Percentiles rank a stretch among this genome's conserved stretches.
phyloP scores from a whole-genome alignment of 2,113 vertebrate genomes.

The Tauraco erythrolophus region DNA sequence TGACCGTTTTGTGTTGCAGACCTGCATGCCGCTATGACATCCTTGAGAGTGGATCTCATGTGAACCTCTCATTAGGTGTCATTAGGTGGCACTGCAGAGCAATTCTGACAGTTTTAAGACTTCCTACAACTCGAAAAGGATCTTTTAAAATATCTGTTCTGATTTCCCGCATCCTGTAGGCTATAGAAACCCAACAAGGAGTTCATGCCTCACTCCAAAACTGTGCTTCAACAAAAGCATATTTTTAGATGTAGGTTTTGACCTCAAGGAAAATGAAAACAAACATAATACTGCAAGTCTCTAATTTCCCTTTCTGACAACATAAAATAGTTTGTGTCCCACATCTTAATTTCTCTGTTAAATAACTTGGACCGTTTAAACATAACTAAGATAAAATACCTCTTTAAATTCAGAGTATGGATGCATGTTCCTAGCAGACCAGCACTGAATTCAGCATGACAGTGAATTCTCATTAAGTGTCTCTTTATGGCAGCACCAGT shows the following conservation, averaged over 20 bases:
- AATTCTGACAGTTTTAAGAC: neutral
- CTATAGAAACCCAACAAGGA: neutral
- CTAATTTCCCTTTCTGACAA: neutral
- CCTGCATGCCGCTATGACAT: too few relatives aligned
- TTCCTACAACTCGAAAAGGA: neutral
- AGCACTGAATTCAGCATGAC: neutral
- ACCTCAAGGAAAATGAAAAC: neutral
- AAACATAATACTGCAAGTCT: neutral
- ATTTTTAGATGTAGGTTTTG: neutral
- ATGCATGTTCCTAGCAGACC: neutral
- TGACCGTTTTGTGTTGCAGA: neutral
- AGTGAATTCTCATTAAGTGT: neutral
- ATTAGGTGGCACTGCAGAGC: constrained; percentile 1
- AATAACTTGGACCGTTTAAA: neutral
- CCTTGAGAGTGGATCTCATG: neutral
- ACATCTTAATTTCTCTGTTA: neutral
- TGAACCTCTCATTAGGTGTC: neutral
- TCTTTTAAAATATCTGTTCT: neutral
- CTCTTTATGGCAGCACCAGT: neutral
- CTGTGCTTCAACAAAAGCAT: neutral
- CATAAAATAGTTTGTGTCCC: neutral
- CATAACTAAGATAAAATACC: neutral
- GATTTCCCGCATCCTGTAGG: neutral
- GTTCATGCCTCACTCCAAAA: neutral
- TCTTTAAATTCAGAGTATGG: neutral